Conservation (phyloP, 1,140 invertebrate species). For the Schlechtendalia chinensis region DNA sequence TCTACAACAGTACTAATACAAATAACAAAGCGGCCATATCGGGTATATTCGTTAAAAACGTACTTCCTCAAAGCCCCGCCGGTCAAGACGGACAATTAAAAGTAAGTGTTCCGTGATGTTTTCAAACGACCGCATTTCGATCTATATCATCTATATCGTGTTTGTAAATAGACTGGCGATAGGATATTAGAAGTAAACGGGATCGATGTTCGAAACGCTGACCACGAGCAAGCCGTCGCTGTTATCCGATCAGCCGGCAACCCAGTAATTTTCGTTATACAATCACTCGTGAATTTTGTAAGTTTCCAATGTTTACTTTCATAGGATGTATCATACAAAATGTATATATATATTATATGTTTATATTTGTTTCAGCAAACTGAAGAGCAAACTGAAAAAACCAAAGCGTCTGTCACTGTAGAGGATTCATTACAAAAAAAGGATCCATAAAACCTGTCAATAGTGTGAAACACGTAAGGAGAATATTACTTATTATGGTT, state of each 20-base stretch:
- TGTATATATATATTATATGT: background rate
- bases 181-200: constrained; percentile 91
- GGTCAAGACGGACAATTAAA: constrained; percentile 83
- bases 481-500: background rate
- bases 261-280: constrained; percentile 87
- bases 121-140: background rate
- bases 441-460: background rate
- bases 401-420: background rate
- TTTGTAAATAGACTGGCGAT: constrained; percentile 72
- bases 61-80: constrained; percentile 91
- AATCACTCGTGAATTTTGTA: constrained; percentile 84
- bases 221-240: constrained; percentile 93
- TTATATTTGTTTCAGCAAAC: constrained; percentile 12
- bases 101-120: constrained; percentile 58
- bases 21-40: constrained; percentile 64
- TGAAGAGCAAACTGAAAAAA: constrained; percentile 9
- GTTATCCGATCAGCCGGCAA: constrained; percentile 88
- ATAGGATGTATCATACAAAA: background rate
- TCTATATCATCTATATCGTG: background rate
- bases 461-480: constrained; percentile 38
- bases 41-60: constrained; percentile 98
- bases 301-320: constrained; percentile 54
- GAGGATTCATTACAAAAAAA: constrained; percentile 2
- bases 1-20: constrained; percentile 58
- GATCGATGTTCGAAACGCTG: constrained; percentile 81